Conservation (phyloP, 2,888 invertebrate genomes). For the Sinotaia quadrata region DNA sequence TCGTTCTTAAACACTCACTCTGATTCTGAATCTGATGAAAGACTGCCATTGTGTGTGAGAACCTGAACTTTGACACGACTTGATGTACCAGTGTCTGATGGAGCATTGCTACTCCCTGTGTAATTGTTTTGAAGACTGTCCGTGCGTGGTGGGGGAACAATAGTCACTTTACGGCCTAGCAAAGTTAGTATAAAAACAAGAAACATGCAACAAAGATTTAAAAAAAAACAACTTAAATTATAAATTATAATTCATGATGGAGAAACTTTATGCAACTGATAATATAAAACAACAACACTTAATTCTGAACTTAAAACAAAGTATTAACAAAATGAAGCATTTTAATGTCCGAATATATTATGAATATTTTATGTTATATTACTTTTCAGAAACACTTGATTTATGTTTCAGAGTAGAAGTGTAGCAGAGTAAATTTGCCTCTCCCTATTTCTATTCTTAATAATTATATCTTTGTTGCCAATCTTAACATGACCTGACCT, state of each 20-base stretch:
- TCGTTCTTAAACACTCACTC: too few relatives aligned
- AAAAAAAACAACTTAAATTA: constrained; percentile 4
- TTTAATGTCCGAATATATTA: too few relatives aligned
- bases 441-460: too few relatives aligned
- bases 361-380: too few relatives aligned
- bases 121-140: constrained; percentile 63
- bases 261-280: too few relatives aligned
- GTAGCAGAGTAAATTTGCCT: too few relatives aligned
- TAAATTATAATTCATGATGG: too few relatives aligned
- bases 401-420: too few relatives aligned
- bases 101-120: constrained; percentile 34
- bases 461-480: too few relatives aligned
- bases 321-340: not conserved
- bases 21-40: constrained; percentile 66
- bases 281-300: not conserved
- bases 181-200: constrained; percentile 13
- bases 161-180: constrained; percentile 41
- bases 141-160: constrained; percentile 57
- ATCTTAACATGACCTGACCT: too few relatives aligned
- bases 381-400: too few relatives aligned
- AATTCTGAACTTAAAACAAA: constrained; percentile 6
- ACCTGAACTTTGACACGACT: constrained; percentile 57
- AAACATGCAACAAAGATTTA: constrained; percentile 18
- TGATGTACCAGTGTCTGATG: constrained; percentile 7
- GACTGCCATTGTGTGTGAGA: constrained; percentile 67